These are phyloP conservation scores for Galerucella pusilla DNA, from an alignment of 2,888 invertebrate genomes.

Conservation along the genomic window DNA sequence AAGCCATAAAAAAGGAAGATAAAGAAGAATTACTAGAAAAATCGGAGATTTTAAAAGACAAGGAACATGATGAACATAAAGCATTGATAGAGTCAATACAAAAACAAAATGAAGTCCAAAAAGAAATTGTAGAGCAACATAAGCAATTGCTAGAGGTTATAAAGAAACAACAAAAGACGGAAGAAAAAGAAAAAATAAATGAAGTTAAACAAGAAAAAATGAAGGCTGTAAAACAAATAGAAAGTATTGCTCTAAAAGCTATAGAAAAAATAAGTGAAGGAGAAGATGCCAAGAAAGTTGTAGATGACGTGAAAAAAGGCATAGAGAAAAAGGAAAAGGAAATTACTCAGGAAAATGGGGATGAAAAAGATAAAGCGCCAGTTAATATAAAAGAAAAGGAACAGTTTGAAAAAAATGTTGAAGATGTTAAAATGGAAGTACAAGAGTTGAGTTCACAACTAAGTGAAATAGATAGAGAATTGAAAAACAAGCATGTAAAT, in stretches of 20 bases:
- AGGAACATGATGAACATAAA: constrained; percentile 56
- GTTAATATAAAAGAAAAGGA: not conserved
- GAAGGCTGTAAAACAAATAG: constrained; percentile 61
- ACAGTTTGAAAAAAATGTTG: constrained; percentile 25
- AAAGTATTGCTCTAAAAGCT: constrained; percentile 60
- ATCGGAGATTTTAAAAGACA: constrained; percentile 56
- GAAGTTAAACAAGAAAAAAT: constrained; percentile 56
- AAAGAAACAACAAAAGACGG: constrained; percentile 51
- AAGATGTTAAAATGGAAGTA: constrained; percentile 18
- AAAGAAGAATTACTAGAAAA: constrained; percentile 63
- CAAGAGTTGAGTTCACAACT: constrained; percentile 23
- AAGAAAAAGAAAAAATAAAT: constrained; percentile 47
- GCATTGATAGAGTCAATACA: constrained; percentile 73
- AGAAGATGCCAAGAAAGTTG: constrained; percentile 46
- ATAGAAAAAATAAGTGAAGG: constrained; percentile 58
- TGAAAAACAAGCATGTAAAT: constrained; percentile 5
- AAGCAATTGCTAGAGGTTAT: constrained; percentile 61
- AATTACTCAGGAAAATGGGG: not conserved
- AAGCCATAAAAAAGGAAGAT: constrained; percentile 65
- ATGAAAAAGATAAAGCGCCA: not conserved
- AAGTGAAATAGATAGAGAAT: constrained; percentile 26
- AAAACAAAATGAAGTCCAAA: constrained; percentile 76
- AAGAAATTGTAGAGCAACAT: constrained; percentile 75
- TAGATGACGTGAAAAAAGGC: constrained; percentile 40
- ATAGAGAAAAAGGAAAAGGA: constrained; percentile 21